Base-by-base conservation (phyloP, 2,113 vertebrate species). In the Boulengeromyrus knoepffleri region DNA sequence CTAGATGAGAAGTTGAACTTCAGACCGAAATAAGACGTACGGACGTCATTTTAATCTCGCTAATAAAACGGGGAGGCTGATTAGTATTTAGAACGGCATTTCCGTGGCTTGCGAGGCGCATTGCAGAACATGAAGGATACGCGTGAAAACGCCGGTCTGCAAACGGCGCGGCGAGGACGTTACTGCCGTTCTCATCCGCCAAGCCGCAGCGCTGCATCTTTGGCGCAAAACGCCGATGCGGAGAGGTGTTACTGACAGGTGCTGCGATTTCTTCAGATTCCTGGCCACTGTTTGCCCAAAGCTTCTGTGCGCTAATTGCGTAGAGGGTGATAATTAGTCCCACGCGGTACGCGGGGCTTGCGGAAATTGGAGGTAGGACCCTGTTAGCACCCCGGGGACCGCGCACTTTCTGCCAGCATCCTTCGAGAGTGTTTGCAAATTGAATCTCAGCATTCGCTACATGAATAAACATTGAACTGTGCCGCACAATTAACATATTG, bases 381-480 rank as follows among this genome's bases (percentile, higher is more conserved):
- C 58, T 12, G 66, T 90, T 91, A 56, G 27, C 92, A 92, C 88
- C 52, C 85, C 66, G 39, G 19, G 90, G 36, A 74, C 62, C 62
- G 56, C 24, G 49, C 62, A 58, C 42, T 3, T 90, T 89, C 88
- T 62, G 85, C 88, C 58, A 19, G 46, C 15, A 88, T 89, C 70
- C 93, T 92, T 93, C 90, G 91, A 92, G 91, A 91, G 92, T 91
- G 92, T 93, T 94, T 95, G 94, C 91, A 91, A 95, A 94, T 94
- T 58, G 90, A 94, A 94, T 94, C 95, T 91, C 93, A 95, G 94
- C 92, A 92, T 93, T 89, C 2, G 0, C 89, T 94, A 91, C 90
- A 92, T 93, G 94, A 95, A 93, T 95, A 95, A 96, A 95, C 94
- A 95, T 93, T 70, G 7, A 70, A 87, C 89, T 80, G 91, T 24